phyloP scores from a whole-genome alignment of 35 echinoderm and acorn worm species.

The Eucidaris tribuloides region DNA sequence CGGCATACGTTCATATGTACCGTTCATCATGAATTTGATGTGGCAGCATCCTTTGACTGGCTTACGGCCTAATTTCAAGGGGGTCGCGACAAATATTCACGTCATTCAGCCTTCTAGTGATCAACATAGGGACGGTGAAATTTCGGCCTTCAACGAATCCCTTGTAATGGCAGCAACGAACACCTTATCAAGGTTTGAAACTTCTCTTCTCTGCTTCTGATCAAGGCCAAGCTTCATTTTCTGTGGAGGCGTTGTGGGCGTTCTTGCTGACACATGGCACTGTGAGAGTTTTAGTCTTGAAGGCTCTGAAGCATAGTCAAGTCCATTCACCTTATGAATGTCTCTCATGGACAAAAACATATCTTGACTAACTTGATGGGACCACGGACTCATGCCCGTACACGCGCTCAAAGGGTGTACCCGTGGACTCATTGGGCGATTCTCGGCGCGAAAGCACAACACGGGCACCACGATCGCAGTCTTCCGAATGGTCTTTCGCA shows the following conservation, averaged over 20 bases:
- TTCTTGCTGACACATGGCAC: conserved; percentile 32
- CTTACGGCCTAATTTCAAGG: conserved; percentile 48
- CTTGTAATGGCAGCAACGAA: conserved; percentile 49
- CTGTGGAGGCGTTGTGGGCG: conserved; percentile 14
- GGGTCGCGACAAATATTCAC: conserved; percentile 44
- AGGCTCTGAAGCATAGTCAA: conserved; percentile 72
- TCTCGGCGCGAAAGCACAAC: conserved; percentile 52
- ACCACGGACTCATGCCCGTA: conserved; percentile 74
- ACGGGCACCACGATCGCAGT: conserved; percentile 51
- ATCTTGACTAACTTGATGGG: conserved; percentile 69
- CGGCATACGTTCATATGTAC: conserved; percentile 21
- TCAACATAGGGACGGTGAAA: conserved; percentile 55
- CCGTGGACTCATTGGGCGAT: conserved; percentile 46
- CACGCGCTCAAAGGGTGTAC: conserved; percentile 68
- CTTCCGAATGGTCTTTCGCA: conserved; percentile 28
- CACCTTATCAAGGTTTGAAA: conserved; percentile 53
- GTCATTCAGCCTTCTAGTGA: conserved; percentile 42
- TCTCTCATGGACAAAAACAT: conserved; percentile 28
- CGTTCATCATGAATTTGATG: conserved; percentile 57
- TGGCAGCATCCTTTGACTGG: conserved; percentile 47
- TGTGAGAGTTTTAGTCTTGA: conserved; percentile 41
- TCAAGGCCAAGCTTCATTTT: conserved; percentile 73
- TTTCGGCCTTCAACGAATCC: conserved; percentile 25
- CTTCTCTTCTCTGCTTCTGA: conserved; percentile 21
- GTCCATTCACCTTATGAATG: conserved; percentile 3